Evolutionary conservation across 2,797 vertebrate genomes (phyloP), one percentile per base, ranked within the genome.

Genomic region (Percopsis omiscomaycus): DNA sequence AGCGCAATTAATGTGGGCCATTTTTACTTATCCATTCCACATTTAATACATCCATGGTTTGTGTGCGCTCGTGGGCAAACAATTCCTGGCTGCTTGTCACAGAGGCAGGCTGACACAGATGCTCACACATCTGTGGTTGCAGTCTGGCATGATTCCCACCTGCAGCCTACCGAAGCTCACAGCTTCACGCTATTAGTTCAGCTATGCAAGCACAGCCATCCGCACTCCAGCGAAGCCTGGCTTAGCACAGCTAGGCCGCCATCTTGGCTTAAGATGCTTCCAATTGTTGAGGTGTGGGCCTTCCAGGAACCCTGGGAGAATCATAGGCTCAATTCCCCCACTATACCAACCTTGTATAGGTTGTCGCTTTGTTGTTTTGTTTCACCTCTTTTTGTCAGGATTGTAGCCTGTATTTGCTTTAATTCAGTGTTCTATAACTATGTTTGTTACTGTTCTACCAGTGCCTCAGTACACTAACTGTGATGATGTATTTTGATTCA

Each of bases 111-210:
- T 51, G 22, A 44, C 49, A 59, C 11, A 5, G 44, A 22, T 37
- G 4, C 62, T 58, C 64, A 57, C 52, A 64, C 65, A 59, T 74
- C 6, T 63, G 76, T 69, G 73, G 66, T 74, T 78, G 69, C 62
- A 50, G 49, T 48, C 59, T 50, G 64, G 71, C 84, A 64, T 73
- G 42, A 73, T 64, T 76, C 83, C 80, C 66, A 86, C 81, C 84
- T 82, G 79, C 75, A 84, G 56, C 75, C 79, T 58, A 66, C 68
- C 37, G 82, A 84, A 30, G 61, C 73, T 85, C 79, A 76, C 78
- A 81, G 85, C 79, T 66, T 80, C 75, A 81, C 77, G 74, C 73
- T 71, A 79, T 86, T 81, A 88, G 84, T 81, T 86, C 74, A 81
- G 83, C 84, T 80, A 77, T 50, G 73, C 71, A 71, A 74, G 73